Evolutionary conservation across 1,140 invertebrate genomes (phyloP).

Genomic region (Eupeodes corollae): DNA sequence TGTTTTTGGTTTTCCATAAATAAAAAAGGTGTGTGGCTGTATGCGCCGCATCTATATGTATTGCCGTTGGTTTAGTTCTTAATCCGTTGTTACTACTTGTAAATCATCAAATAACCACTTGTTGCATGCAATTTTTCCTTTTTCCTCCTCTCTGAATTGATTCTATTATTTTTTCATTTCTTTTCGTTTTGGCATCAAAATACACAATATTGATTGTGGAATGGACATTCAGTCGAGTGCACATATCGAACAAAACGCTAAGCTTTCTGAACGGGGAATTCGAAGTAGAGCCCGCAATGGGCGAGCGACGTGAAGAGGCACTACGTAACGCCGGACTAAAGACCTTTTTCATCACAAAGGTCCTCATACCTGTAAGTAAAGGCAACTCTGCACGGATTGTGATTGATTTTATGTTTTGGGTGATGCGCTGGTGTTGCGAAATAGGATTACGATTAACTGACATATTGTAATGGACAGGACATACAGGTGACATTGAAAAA

Average conservation of each 20-base stretch:
- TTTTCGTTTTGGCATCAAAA: slow-evolving; percentile 12
- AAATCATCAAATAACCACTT: no score
- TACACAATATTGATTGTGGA: slow-evolving; percentile 19
- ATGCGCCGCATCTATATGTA: no score
- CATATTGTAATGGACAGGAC: no score
- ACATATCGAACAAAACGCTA: slow-evolving; percentile 88
- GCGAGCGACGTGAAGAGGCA: slow-evolving; percentile 77
- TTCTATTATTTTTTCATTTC: no score
- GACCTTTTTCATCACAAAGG: slow-evolving; percentile 83
- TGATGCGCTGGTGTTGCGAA: no score
- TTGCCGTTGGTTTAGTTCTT: no score
- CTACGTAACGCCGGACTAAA: slow-evolving; percentile 75
- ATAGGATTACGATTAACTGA: no score
- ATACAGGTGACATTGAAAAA: no score
- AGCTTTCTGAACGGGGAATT: slow-evolving; percentile 85
- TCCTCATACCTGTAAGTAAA: slow-evolving; percentile 65
- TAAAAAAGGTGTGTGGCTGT: no score
- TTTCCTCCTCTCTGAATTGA: not conserved
- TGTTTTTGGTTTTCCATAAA: not conserved
- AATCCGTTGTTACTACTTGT: no score
- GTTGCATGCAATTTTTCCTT: not conserved
- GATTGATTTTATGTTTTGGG: no score
- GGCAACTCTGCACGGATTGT: not conserved
- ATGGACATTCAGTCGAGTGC: slow-evolving; percentile 59
- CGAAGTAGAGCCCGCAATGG: slow-evolving; percentile 85